These are phyloP conservation scores for Catharus bicknelli DNA, from an alignment of 2,113 vertebrate species.

Conservation along the genomic window DNA sequence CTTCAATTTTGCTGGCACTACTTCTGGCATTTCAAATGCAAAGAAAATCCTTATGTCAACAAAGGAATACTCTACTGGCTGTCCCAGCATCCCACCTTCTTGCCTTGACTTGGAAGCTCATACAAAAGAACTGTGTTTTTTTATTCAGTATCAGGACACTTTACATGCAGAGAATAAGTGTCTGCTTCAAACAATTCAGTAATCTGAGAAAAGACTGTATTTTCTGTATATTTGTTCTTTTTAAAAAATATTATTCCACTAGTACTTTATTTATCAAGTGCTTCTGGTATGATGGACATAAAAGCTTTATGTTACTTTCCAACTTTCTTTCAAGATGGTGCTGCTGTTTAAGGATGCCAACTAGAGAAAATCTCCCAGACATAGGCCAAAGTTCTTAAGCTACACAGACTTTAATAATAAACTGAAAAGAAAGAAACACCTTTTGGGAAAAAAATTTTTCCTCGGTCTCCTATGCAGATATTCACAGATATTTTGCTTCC, in stretches of 20 bases:
- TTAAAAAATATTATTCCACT: background rate
- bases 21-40: background rate
- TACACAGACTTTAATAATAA: background rate
- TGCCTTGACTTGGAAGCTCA: background rate
- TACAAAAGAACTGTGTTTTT: background rate
- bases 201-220: background rate
- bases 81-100: background rate
- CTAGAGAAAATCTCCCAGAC: background rate
- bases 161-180: background rate
- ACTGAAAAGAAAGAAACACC: background rate
- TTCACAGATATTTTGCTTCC: conserved; percentile 18
- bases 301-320: background rate
- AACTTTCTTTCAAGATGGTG: background rate
- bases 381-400: background rate
- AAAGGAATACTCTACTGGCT: background rate
- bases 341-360: background rate
- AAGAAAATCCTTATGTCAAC: background rate
- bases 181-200: background rate
- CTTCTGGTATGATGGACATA: background rate
- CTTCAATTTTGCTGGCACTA: background rate
- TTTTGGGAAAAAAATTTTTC: background rate
- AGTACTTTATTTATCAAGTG: background rate
- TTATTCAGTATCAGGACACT: background rate
- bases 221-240: background rate
- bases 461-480: background rate